Conservation (phyloP, 1,140 invertebrate genomes). For the Stegodyphus mimosarum region DNA sequence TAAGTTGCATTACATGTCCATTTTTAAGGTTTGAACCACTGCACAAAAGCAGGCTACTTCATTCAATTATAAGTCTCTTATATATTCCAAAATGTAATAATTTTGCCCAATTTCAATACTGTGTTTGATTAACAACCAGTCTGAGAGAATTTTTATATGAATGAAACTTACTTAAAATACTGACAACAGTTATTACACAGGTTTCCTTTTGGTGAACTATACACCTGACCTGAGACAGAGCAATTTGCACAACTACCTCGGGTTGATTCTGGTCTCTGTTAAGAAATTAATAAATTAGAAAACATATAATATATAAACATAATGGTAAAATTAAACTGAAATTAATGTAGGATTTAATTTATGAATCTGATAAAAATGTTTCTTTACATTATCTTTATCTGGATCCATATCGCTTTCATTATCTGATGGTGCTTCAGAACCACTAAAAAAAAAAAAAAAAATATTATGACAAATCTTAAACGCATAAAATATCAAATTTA, state of each 20-base stretch:
- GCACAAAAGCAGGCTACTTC: too few species aligned
- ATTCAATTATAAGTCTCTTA: too few species aligned
- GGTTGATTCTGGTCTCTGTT: conserved; percentile 40
- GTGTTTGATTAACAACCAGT: too few species aligned
- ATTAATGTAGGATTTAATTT: neutral
- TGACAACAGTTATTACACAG: conserved; percentile 83
- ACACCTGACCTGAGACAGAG: conserved; percentile 73
- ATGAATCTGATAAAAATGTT: neutral
- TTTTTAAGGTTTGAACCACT: too few species aligned
- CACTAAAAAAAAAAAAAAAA: conserved; percentile 64
- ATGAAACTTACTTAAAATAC: conserved; percentile 68
- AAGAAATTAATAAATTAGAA: neutral
- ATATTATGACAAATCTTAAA: neutral
- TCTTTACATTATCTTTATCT: conserved; percentile 67
- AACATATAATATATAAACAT: neutral
- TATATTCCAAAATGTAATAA: too few species aligned
- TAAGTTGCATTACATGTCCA: too few species aligned
- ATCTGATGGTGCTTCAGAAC: conserved; percentile 78
- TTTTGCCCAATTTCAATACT: too few species aligned
- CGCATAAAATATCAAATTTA: too few species aligned
- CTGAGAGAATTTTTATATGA: neutral
- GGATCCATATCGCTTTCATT: conserved; percentile 78
- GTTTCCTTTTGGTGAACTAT: conserved; percentile 79
- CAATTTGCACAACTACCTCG: conserved; percentile 78
- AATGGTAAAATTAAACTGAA: neutral